Evolutionary conservation across 2,113 vertebrate species (phyloP), one percentile per base, ranked within the genome.

Genomic region (Neopipo cinnamomea): DNA sequence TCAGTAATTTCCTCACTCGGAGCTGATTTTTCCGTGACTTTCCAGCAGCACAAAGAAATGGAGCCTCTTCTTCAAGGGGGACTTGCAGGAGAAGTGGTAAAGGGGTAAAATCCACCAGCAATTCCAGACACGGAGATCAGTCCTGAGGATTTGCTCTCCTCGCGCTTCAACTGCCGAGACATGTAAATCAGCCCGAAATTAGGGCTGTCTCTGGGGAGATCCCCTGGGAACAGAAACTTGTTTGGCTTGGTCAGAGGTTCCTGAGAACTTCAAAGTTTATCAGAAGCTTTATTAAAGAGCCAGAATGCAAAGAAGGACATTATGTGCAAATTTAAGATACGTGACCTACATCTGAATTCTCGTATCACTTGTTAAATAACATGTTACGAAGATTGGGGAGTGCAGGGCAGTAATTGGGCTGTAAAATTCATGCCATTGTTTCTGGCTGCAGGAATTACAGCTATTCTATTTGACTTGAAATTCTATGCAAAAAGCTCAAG

Each of bases 221-320:
- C 79, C 83, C 67, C 71, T 83, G 89, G 93, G 96, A 96, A 88
- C 44, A 86, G 27, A 73, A 96, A 95, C 91, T 88, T 5, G 88
- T 88, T 92, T 73, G 58, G n/a, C 83, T 96, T 56, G 79, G 75
- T 17, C 75, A 65, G 22, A 53, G n/a, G 44, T n/a, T 72, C 75
- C 71, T 11, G 49, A 76, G 79, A 37, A 93, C 89, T 88, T 94
- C 89, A 90, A 95, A 96, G 95, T 73, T 96, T 96, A 96, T 96
- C 95, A 88, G 63, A 63, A 44, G 80, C 75, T 66, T 88, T 83
- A 93, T 83, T 90, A 58, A 35, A 52, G 55, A 25, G 17, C 31
- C 55, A 47, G 35, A n/a, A 92, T 85, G 83, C 79, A 92, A 95
- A 92, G 17, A 5, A 25, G 5, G 50, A 16, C 20, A 2, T 35